Conservation (phyloP, 2,888 invertebrate genomes). For the Dicyrtomina minuta region DNA sequence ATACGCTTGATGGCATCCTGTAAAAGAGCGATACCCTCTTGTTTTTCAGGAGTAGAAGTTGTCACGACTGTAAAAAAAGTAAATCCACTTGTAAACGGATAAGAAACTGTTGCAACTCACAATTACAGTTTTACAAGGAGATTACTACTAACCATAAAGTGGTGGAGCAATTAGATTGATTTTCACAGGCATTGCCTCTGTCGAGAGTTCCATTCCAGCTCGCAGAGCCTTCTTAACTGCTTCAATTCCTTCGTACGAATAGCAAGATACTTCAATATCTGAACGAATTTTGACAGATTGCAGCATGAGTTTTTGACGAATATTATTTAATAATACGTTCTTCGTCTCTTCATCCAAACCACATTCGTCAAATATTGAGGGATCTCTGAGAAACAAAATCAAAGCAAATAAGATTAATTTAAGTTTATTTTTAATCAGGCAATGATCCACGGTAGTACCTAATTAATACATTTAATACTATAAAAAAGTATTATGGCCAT, state of each 20-base stretch:
- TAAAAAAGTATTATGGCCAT: neutral
- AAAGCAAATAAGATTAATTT: constrained; percentile 16
- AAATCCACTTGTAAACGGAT: too few species aligned
- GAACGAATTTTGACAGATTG: constrained; percentile 95
- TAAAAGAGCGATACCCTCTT: constrained; percentile 85
- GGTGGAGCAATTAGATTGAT: constrained; percentile 99
- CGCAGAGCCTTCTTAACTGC: constrained; percentile 92
- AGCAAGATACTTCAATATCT: constrained; percentile 90
- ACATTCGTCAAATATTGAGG: constrained; percentile 92
- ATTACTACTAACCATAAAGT: constrained; percentile 69
- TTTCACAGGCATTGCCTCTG: constrained; percentile 92
- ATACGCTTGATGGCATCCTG: constrained; percentile 88
- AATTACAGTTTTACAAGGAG: too few species aligned
- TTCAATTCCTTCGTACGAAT: constrained; percentile 97
- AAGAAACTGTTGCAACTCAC: too few species aligned
- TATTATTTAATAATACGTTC: constrained; percentile 88
- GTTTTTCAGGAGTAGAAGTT: constrained; percentile 94
- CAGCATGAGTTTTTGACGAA: constrained; percentile 91
- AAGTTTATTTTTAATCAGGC: neutral
- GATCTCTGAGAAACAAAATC: constrained; percentile 73
- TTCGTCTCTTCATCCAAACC: constrained; percentile 89
- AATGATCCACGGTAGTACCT: neutral
- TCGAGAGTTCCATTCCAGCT: constrained; percentile 85
- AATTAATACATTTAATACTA: neutral
- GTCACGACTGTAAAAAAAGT: constrained; percentile 76